Conservation (phyloP, 2,797 vertebrate species). For the Margarornis squamiger region DNA sequence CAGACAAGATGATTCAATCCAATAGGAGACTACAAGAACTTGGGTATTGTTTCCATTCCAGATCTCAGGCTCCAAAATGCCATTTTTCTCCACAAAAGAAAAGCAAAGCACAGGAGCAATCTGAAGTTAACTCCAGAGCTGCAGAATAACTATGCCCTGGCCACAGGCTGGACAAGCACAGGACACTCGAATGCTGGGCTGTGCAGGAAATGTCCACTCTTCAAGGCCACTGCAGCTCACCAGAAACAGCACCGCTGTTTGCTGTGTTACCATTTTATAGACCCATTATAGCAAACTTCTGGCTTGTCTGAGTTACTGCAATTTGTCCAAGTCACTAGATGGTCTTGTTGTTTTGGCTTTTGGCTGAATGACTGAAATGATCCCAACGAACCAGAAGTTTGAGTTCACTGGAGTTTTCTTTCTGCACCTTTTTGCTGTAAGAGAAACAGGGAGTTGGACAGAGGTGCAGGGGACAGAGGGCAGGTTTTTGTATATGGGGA, state of each 20-base stretch:
- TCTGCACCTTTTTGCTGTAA: background rate
- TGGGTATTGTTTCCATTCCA: background rate
- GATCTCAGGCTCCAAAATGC: background rate
- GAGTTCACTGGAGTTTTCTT: background rate
- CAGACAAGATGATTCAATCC: background rate
- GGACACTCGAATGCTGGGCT: background rate
- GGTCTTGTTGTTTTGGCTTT: background rate
- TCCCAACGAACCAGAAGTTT: background rate
- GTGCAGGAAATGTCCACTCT: background rate
- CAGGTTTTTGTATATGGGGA: fast-evolving
- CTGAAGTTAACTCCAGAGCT: background rate
- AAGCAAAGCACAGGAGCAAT: background rate
- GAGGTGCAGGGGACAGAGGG: background rate
- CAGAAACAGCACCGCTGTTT: background rate
- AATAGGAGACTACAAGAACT: background rate
- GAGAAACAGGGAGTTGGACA: background rate
- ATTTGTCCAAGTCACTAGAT: background rate
- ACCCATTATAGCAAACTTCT: background rate
- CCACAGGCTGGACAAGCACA: background rate
- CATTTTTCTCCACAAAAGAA: background rate
- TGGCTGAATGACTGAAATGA: background rate
- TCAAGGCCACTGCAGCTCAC: background rate
- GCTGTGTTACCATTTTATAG: background rate
- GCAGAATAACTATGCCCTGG: background rate
- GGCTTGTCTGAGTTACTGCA: background rate